Conservation (phyloP, 2,113 vertebrate genomes). For the Varanus salvator region DNA sequence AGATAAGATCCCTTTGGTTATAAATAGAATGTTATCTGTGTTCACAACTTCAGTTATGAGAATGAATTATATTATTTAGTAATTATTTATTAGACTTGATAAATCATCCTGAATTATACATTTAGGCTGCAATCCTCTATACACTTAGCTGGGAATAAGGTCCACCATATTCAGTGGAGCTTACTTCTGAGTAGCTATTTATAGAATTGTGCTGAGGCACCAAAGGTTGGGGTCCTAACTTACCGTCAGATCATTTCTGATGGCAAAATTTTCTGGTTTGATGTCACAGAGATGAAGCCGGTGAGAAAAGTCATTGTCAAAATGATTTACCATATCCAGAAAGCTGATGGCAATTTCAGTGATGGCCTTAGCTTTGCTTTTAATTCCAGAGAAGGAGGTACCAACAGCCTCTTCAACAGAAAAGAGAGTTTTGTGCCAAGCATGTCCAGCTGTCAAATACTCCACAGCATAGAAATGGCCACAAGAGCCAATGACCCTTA, state of each 20-base stretch:
- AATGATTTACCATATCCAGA: slow-evolving; percentile 93
- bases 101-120: background rate
- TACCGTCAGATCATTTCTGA: slow-evolving; percentile 93
- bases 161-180: too few species aligned
- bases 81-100: too few species aligned
- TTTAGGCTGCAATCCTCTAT: background rate
- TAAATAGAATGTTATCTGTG: background rate
- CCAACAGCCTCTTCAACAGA: slow-evolving; percentile 78
- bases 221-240: slow-evolving; percentile 54
- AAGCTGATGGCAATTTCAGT: slow-evolving; percentile 92
- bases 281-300: slow-evolving; percentile 94
- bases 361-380: slow-evolving; percentile 69
- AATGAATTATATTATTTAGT: background rate
- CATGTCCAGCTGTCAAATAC: slow-evolving; percentile 89
- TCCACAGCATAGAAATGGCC: slow-evolving; percentile 97
- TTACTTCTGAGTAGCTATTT: too few species aligned
- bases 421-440: slow-evolving; percentile 90
- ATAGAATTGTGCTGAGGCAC: background rate
- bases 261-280: slow-evolving; percentile 97
- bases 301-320: slow-evolving; percentile 93
- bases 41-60: background rate
- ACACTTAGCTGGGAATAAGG: too few species aligned
- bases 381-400: slow-evolving; percentile 50
- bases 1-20: background rate
- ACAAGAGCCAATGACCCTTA: slow-evolving; percentile 92